Evolutionary conservation across 1,140 invertebrate genomes (phyloP).

Genomic region (Harlomillsia oculata): DNA sequence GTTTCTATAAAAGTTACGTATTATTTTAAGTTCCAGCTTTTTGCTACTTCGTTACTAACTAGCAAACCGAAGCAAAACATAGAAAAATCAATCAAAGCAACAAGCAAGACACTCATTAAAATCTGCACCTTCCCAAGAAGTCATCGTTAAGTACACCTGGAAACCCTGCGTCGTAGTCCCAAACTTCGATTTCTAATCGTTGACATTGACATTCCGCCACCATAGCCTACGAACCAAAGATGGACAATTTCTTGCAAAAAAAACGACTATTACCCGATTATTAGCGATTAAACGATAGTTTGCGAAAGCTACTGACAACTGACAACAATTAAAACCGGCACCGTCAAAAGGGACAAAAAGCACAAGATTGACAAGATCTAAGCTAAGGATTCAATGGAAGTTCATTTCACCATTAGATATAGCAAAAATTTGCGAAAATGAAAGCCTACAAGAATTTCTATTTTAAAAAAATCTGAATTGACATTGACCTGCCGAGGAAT

Average conservation of each 20-base stretch:
- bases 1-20: not conserved
- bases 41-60: no score
- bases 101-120: slow-evolving; percentile 1
- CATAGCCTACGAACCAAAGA: slow-evolving; percentile 50
- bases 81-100: not conserved
- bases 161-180: slow-evolving; percentile 75
- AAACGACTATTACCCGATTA: no score
- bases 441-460: no score
- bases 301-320: no score
- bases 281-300: no score
- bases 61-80: slow-evolving; percentile 4
- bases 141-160: slow-evolving; percentile 68
- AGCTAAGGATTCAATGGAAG: no score
- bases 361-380: no score
- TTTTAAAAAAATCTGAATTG: no score
- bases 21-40: not conserved
- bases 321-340: no score
- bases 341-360: no score
- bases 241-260: slow-evolving; percentile 9
- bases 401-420: no score
- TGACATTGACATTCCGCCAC: slow-evolving; percentile 60
- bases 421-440: no score
- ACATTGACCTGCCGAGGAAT: slow-evolving; percentile 42
- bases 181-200: slow-evolving; percentile 59
- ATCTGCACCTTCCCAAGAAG: slow-evolving; percentile 61